Evolutionary conservation across 2,113 vertebrate genomes (phyloP), one percentile per base, ranked within the genome.

Genomic region (Barbus barbus): DNA sequence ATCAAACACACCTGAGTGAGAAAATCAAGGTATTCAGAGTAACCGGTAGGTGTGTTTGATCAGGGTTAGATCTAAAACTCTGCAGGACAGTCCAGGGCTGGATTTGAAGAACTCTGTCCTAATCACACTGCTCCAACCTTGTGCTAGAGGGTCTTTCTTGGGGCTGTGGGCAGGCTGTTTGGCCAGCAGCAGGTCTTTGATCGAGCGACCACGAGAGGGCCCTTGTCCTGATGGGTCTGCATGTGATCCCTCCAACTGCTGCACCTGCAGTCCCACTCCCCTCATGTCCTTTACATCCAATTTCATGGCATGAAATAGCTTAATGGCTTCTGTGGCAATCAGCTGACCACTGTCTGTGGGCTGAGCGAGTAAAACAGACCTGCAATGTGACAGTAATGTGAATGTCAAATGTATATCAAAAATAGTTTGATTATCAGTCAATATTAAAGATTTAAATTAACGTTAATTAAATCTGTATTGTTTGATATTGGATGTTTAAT

Each of bases 201-300:
- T 94, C 74, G 96, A 96, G 87, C 94, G 95, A 0, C 94, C 90
- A 1, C 91, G 92, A 8, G 90, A 61, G 3, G 90, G 1, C 3
- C 90, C 86, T 71, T 36, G 82, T 82, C 87, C 90, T 4, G 88
- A 73, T 71, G 89, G 77, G 11, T 93, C 56, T 82, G 90, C 60
- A 90, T 89, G 84, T 89, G 84, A 90, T 87, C 81, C 94, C 85
- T 96, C 93, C 78, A 99, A 92, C 69, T 97, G 96, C 78, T 98
- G 96, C 75, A 99, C 94, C 73, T 97, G 97, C 92, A 99, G 96
- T 83, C 98, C 98, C 86, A 99, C 94, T 87, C 98, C 98, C 92
- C 98, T 95, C 94, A 99, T 93, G 88, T 99, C 97, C 0, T 95
- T 92, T 85, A 96, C 97, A 85, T 95, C 96, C 86, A 99, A 69